phyloP scores from a whole-genome alignment of 2,797 vertebrate genomes.

The Avahi laniger region DNA sequence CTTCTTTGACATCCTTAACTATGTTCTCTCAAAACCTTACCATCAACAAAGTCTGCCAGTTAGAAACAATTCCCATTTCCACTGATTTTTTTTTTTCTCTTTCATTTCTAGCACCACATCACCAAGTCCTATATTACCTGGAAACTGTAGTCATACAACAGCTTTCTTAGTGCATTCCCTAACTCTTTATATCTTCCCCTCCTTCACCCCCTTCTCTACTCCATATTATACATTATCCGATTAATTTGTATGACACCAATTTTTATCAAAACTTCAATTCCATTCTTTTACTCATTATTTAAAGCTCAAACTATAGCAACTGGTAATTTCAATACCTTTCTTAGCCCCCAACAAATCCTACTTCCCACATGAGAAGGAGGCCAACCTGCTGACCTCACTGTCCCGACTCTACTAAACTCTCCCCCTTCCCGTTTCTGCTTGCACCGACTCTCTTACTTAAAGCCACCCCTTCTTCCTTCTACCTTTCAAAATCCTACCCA shows the following conservation, averaged over 20 bases:
- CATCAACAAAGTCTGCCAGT: neutral
- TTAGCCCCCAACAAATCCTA: neutral
- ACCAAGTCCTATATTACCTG: neutral
- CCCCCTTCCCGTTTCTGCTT: neutral
- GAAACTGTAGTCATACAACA: neutral
- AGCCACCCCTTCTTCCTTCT: neutral
- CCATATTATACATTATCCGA: neutral
- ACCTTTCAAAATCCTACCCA: neutral
- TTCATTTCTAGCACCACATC: neutral
- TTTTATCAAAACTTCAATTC: neutral
- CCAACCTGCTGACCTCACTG: neutral
- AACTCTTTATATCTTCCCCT: neutral
- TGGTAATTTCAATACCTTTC: neutral
- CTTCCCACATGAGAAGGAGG: neutral
- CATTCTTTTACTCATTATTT: neutral
- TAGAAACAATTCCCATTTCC: neutral
- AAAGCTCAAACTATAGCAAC: neutral
- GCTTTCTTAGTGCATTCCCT: neutral
- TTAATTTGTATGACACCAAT: neutral
- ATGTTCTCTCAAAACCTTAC: neutral
- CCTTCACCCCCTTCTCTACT: neutral
- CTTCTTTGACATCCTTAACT: neutral
- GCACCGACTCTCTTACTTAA: neutral
- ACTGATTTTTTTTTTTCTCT: neutral
- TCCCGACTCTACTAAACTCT: neutral